phyloP scores from a whole-genome alignment of 2,113 vertebrate species.

The Larimichthys polyactis region DNA sequence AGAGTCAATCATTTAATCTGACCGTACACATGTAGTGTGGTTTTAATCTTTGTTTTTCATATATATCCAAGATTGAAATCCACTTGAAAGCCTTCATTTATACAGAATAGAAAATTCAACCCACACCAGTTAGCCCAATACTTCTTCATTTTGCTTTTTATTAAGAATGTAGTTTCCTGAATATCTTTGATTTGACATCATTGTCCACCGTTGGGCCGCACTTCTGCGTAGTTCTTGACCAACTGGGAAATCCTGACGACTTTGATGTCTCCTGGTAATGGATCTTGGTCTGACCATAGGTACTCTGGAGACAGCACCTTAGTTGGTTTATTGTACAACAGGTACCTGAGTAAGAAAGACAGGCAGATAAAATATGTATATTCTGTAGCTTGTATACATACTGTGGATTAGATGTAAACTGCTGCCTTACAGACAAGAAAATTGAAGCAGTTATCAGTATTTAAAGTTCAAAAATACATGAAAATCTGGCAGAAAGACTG shows the following conservation, averaged over 20 bases:
- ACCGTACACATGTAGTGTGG: too few species aligned
- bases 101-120: not conserved
- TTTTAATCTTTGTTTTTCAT: too few species aligned
- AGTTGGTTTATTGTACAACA: conserved; percentile 68
- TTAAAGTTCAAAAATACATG: too few species aligned
- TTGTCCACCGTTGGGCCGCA: conserved; percentile 56
- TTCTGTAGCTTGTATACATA: not conserved
- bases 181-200: conserved; percentile 22
- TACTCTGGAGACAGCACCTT: conserved; percentile 71
- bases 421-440: too few species aligned
- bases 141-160: not conserved
- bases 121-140: not conserved
- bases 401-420: too few species aligned
- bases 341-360: conserved; percentile 47
- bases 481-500: too few species aligned
- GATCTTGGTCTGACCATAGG: conserved; percentile 56
- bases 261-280: conserved; percentile 33
- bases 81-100: too few species aligned
- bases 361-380: not conserved
- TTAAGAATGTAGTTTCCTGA: not conserved
- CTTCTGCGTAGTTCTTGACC: conserved; percentile 57
- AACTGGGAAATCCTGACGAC: conserved; percentile 63
- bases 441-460: too few species aligned
- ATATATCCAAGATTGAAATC: too few species aligned
- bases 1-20: too few species aligned